Percentiles rank a stretch among this genome's conserved stretches.
Conservation (phyloP, 37 sponge, comb jelly and placozoan species). For the Dysidea cf. avara region DNA sequence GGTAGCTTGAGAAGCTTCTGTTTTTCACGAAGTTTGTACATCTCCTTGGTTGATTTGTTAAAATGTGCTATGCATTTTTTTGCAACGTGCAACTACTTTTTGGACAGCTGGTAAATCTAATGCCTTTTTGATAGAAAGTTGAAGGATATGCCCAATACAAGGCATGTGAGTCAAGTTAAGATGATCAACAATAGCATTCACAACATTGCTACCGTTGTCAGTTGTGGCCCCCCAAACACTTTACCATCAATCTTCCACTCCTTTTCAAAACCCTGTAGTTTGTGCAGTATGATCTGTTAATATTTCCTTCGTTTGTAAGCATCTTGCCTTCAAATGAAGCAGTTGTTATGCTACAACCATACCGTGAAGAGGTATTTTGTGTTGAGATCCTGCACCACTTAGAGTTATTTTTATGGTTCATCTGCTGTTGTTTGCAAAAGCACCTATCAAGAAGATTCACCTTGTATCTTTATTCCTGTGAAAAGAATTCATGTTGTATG, state of each 20-base stretch:
- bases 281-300: slow-evolving; percentile 6
- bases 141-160: slow-evolving; percentile 25
- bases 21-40: slow-evolving; percentile 22
- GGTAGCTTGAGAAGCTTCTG: slow-evolving; percentile 23
- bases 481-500: too few relatives aligned
- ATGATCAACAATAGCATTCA: not conserved
- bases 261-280: not conserved
- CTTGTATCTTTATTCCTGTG: too few relatives aligned
- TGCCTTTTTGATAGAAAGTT: slow-evolving; percentile 9
- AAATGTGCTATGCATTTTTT: slow-evolving; percentile 14
- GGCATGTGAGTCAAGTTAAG: slow-evolving; percentile 9
- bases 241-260: slow-evolving; percentile 5
- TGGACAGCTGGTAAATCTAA: not conserved
- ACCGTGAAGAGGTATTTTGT: not conserved
- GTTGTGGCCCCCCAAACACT: slow-evolving; percentile 10
- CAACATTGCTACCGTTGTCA: slow-evolving; percentile 9
- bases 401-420: too few relatives aligned
- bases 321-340: too few relatives aligned
- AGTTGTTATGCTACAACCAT: not conserved
- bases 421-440: not conserved
- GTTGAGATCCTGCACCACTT: too few relatives aligned
- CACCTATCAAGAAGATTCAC: too few relatives aligned
- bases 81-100: slow-evolving; percentile 9
- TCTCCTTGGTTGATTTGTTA: slow-evolving; percentile 20
- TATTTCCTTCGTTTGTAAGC: slow-evolving; percentile 12